Conservation (phyloP, 1,140 invertebrate species). For the Microplitis demolitor region DNA sequence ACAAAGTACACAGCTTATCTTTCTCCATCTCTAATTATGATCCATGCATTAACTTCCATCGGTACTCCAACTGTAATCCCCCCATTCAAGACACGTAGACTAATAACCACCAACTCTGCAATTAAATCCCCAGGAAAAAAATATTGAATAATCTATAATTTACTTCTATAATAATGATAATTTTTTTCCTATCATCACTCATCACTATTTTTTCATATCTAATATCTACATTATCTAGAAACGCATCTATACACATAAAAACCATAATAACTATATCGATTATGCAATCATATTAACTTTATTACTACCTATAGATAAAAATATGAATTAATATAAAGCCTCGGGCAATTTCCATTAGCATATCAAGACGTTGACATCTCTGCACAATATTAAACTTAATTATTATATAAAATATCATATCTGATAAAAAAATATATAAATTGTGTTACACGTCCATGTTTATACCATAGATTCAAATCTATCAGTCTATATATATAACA, state of each 20-base stretch:
- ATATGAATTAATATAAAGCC: slow-evolving; percentile 2
- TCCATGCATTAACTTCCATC: slow-evolving; percentile 1
- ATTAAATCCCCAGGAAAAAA: too few relatives aligned
- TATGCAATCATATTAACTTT: not conserved
- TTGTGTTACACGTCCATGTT: too few relatives aligned
- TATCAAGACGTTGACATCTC: not conserved
- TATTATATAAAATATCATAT: too few relatives aligned
- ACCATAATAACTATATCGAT: not conserved
- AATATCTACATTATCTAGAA: not conserved
- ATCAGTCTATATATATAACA: too few relatives aligned
- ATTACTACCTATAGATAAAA: not conserved
- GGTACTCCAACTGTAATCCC: not conserved
- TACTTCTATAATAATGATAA: too few relatives aligned
- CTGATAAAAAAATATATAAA: too few relatives aligned
- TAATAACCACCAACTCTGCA: too few relatives aligned
- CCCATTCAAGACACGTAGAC: too few relatives aligned
- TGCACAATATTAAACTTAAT: not conserved
- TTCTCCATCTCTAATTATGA: slow-evolving; percentile 19
- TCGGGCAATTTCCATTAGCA: not conserved
- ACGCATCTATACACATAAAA: not conserved
- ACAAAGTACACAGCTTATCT: slow-evolving; percentile 15
- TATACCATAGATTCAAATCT: too few relatives aligned
- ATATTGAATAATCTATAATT: too few relatives aligned
- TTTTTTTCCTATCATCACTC: too few relatives aligned
- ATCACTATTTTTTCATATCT: too few relatives aligned